Evolutionary conservation across 2,113 vertebrate genomes (phyloP).

Genomic region (Apteryx mantelli): DNA sequence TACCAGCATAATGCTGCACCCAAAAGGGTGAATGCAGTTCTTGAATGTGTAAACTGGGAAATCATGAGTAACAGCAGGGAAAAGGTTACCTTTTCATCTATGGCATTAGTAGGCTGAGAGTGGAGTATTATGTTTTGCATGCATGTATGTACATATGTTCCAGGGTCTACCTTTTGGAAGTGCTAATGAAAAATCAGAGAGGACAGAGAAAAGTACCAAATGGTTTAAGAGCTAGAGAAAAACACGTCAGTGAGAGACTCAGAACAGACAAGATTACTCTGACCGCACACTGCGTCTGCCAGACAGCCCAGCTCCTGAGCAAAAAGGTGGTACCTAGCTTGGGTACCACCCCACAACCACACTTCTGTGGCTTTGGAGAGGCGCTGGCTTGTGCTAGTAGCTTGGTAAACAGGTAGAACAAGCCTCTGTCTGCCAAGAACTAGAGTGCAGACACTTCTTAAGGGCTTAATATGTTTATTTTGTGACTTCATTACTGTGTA

Average conservation of each 20-base stretch:
- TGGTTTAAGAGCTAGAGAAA: background rate
- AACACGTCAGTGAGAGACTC: background rate
- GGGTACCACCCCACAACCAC: background rate
- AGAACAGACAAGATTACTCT: background rate
- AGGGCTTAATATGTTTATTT: conserved; percentile 13
- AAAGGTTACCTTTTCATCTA: background rate
- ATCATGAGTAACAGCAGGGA: background rate
- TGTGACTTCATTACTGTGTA: background rate
- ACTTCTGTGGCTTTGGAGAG: background rate
- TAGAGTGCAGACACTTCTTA: background rate
- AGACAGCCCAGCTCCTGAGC: background rate
- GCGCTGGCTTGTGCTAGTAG: background rate
- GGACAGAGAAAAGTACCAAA: background rate
- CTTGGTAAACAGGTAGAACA: conserved; percentile 1
- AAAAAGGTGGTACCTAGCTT: background rate
- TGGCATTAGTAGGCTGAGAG: background rate
- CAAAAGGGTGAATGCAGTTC: background rate
- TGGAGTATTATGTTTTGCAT: background rate
- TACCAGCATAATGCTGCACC: background rate
- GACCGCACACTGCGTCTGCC: accelerated
- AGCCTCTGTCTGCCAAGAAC: conserved; percentile 9
- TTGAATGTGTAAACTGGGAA: background rate
- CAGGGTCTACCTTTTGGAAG: background rate
- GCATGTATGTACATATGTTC: background rate
- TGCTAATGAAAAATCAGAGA: background rate